Conservation (phyloP, 2,888 invertebrate species). For the Eupithecia vulgata region DNA sequence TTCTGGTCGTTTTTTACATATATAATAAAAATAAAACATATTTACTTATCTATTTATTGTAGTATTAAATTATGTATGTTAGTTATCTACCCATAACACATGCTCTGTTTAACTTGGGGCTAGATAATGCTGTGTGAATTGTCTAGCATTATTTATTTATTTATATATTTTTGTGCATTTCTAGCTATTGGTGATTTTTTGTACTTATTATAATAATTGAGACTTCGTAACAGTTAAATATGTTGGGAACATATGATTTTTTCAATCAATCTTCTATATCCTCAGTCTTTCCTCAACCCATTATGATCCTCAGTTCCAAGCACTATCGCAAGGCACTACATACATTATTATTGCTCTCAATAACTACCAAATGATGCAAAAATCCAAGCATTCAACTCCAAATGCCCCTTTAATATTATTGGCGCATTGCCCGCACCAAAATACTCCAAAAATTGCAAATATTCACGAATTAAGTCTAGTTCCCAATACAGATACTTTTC, state of each 20-base stretch:
- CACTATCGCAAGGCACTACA: neutral
- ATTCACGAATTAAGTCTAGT: conserved; percentile 49
- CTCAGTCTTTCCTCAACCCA: neutral
- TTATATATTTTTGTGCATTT: no score
- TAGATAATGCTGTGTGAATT: no score
- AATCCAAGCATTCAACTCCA: conserved; percentile 19
- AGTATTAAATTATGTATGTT: no score
- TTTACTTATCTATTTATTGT: no score
- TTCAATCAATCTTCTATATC: neutral
- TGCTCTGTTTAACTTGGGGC: no score
- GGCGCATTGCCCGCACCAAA: conserved; percentile 32
- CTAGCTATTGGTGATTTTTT: no score
- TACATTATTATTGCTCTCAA: conserved; percentile 27
- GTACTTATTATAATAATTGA: no score
- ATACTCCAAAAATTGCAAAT: conserved; percentile 41
- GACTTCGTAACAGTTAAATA: no score
- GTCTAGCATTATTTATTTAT: no score
- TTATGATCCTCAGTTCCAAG: neutral
- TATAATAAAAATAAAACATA: no score
- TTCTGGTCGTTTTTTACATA: no score
- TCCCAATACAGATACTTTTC: conserved; percentile 66
- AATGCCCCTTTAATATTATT: conserved; percentile 36
- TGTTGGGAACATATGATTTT: neutral
- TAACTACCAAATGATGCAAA: conserved; percentile 12
- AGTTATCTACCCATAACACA: no score